These are phyloP conservation scores for Neostethus bicornis DNA, from an alignment of 2,797 vertebrate species.

Conservation along the genomic window DNA sequence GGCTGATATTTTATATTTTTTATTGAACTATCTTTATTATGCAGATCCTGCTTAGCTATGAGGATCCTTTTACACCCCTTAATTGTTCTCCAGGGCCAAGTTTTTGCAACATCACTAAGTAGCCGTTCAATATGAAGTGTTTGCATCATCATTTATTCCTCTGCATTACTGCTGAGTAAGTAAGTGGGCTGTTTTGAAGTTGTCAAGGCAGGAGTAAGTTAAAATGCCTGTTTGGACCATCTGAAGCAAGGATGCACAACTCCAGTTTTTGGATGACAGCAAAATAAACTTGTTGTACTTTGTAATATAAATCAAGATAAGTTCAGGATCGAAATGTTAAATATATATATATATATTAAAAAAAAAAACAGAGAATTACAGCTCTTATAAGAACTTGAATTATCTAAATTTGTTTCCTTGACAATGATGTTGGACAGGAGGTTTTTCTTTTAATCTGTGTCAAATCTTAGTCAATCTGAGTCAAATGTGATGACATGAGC, in stretches of 20 bases:
- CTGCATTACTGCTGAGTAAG: constrained; percentile 33
- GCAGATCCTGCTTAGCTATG: constrained; percentile 8
- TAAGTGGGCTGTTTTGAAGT: constrained; percentile 48
- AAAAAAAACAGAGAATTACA: too few relatives aligned
- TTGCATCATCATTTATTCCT: constrained; percentile 54
- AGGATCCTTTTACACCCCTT: constrained; percentile 32
- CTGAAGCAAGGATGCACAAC: constrained; percentile 56
- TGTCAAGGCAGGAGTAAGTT: constrained; percentile 31
- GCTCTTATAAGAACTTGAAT: background rate
- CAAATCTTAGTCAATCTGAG: constrained; percentile 14
- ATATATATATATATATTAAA: too few relatives aligned
- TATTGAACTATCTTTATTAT: constrained; percentile 17
- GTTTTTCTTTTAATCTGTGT: too few relatives aligned
- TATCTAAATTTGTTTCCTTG: constrained; percentile 14
- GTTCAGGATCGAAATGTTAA: too few relatives aligned
- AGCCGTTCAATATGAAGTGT: constrained; percentile 73
- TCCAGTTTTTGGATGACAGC: constrained; percentile 36
- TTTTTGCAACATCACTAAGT: constrained; percentile 51
- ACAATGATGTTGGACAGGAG: constrained; percentile 8
- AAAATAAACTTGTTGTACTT: background rate
- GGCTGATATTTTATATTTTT: background rate
- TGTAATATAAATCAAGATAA: too few relatives aligned
- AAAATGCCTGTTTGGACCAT: constrained; percentile 26
- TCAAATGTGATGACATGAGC: constrained; percentile 30
- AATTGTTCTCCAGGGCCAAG: constrained; percentile 17